A percentile compares a stretch with the other conserved stretches of the same genome.
phyloP scores from a whole-genome alignment of 1,140 invertebrate genomes.

The Lepidurus couesii region DNA sequence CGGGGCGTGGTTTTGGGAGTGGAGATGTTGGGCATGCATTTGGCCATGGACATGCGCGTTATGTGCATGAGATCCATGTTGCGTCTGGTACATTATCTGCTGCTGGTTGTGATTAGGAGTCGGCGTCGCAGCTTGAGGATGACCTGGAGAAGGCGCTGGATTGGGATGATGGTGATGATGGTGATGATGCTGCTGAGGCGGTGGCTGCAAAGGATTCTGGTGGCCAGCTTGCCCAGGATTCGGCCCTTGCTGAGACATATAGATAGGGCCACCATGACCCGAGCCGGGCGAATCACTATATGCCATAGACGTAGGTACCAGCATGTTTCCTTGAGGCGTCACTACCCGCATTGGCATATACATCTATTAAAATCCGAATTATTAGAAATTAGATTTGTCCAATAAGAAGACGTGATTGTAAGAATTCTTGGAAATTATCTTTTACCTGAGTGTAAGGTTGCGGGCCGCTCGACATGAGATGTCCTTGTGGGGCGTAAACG shows the following conservation, averaged over 20 bases:
- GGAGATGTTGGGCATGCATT: neutral
- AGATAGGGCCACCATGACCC: slow-evolving; percentile 37
- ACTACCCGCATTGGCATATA: slow-evolving; percentile 53
- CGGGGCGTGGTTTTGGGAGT: slow-evolving; percentile 19
- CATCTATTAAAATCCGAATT: slow-evolving; percentile 36
- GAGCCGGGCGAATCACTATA: slow-evolving; percentile 51
- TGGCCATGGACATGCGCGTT: neutral
- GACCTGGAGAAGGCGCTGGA: slow-evolving; percentile 51
- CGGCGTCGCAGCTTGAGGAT: slow-evolving; percentile 22
- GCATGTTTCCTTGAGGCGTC: slow-evolving; percentile 39
- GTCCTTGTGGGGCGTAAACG: slow-evolving; percentile 43
- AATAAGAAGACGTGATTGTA: slow-evolving; percentile 1
- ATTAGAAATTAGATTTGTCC: slow-evolving; percentile 21
- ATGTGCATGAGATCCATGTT: slow-evolving; percentile 6
- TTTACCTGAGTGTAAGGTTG: slow-evolving; percentile 43
- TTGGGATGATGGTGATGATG: slow-evolving; percentile 47
- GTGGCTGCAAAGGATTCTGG: slow-evolving; percentile 40
- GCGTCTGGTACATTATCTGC: slow-evolving; percentile 25
- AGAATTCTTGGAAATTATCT: slow-evolving; percentile 40
- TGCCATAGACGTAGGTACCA: slow-evolving; percentile 41
- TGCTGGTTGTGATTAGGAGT: slow-evolving; percentile 23
- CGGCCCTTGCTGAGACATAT: slow-evolving; percentile 13
- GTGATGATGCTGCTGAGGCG: slow-evolving; percentile 48
- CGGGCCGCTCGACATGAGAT: slow-evolving; percentile 40
- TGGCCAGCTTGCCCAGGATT: slow-evolving; percentile 49